Percentiles rank a stretch among this genome's conserved stretches.
phyloP scores from a whole-genome alignment of 2,888 invertebrate genomes.

The Eupithecia dodoneata region DNA sequence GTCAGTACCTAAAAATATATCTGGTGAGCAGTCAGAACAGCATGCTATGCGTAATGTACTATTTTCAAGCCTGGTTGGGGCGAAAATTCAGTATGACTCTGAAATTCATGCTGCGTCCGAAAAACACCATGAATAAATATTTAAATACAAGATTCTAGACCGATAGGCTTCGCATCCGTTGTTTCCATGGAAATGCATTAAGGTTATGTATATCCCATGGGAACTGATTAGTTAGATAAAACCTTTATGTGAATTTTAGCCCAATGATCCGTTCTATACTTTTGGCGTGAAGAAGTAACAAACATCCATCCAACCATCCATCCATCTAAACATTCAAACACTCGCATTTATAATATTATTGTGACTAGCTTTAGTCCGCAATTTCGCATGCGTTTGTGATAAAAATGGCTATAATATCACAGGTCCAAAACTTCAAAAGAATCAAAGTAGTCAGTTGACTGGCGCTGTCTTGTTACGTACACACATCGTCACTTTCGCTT shows the following conservation, averaged over 20 bases:
- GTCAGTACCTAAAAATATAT: neutral
- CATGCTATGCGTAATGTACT: neutral
- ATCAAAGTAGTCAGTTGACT: neutral
- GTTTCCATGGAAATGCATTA: too few relatives aligned
- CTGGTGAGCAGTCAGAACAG: neutral
- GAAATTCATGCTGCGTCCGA: neutral
- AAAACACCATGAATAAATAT: neutral
- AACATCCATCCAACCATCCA: too few relatives aligned
- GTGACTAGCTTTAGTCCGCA: neutral
- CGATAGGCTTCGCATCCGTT: too few relatives aligned
- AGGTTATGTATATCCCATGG: too few relatives aligned
- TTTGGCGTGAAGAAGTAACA: too few relatives aligned
- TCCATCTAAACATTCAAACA: too few relatives aligned
- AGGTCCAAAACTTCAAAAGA: neutral
- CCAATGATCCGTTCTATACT: too few relatives aligned
- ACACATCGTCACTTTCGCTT: neutral
- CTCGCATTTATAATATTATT: too few relatives aligned
- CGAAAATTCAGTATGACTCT: neutral
- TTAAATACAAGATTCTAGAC: neutral
- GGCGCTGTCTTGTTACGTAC: neutral
- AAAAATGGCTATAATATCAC: neutral
- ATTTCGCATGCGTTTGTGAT: neutral
- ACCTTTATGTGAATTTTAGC: too few relatives aligned
- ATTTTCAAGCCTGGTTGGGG: neutral
- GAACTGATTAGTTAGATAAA: too few relatives aligned